phyloP scores from a whole-genome alignment of 2,888 invertebrate genomes.

The Tenthredo scrophulariae region DNA sequence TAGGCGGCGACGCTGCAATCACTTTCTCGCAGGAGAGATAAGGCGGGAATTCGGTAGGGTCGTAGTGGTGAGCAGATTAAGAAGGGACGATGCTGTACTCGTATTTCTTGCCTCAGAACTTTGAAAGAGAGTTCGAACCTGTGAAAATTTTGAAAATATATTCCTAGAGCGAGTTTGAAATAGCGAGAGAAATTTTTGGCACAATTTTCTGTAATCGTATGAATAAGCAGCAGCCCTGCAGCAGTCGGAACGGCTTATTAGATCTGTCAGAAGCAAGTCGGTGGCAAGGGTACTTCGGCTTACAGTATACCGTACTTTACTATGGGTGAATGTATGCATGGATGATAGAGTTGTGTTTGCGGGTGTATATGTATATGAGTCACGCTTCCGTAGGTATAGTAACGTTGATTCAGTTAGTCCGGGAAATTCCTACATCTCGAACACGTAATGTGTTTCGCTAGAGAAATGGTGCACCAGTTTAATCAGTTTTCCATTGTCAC shows the following conservation, averaged over 20 bases:
- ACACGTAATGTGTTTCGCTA: conserved; percentile 46
- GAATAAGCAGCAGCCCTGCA: neutral
- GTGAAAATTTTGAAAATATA: neutral
- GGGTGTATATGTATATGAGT: neutral
- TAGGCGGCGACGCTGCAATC: neutral
- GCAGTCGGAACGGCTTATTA: conserved; percentile 14
- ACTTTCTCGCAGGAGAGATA: neutral
- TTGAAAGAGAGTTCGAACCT: neutral
- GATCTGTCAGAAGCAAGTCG: conserved; percentile 40
- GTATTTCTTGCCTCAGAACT: neutral
- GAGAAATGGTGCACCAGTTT: conserved; percentile 57
- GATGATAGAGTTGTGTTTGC: neutral
- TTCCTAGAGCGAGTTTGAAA: neutral
- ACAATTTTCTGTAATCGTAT: neutral
- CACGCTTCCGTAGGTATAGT: neutral
- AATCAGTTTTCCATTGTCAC: conserved; percentile 68
- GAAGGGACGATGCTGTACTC: neutral
- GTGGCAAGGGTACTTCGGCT: neutral
- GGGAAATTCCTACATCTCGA: conserved; percentile 41
- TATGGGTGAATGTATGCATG: neutral
- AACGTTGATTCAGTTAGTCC: conserved; percentile 49
- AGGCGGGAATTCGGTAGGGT: neutral
- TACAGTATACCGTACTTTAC: neutral
- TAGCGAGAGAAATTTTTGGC: neutral
- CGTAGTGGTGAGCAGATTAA: neutral